These are phyloP conservation scores for Microcebus ravelobensis DNA, from an alignment of 2,113 vertebrate species.

Conservation along the genomic window DNA sequence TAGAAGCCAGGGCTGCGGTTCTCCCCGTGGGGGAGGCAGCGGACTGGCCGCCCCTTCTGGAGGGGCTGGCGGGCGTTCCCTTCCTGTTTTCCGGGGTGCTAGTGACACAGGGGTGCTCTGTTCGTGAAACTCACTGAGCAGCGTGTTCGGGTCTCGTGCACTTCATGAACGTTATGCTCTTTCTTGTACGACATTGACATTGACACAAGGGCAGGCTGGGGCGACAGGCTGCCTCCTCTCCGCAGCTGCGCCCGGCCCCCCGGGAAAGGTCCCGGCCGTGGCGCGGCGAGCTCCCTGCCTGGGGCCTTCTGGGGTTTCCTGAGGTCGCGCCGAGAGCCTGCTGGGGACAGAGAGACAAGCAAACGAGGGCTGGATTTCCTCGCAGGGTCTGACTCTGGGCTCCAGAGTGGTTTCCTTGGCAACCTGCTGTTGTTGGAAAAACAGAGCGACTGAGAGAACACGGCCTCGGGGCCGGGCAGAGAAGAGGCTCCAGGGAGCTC, in stretches of 20 bases:
- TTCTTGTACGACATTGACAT: fast-evolving
- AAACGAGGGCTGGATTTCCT: not conserved
- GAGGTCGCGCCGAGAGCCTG: not conserved
- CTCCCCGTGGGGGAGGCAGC: not conserved
- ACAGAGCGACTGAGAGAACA: conserved; percentile 45
- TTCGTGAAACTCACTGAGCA: not conserved
- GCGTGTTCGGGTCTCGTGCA: not conserved
- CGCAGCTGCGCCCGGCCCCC: not conserved
- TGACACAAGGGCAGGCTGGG: not conserved
- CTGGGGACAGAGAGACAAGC: not conserved
- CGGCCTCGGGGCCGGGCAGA: not conserved
- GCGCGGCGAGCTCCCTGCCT: not conserved
- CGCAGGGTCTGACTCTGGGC: not conserved
- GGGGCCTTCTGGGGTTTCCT: not conserved
- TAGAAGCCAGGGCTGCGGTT: not conserved
- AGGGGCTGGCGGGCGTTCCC: fast-evolving
- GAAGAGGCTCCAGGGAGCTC: not conserved
- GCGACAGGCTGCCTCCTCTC: not conserved
- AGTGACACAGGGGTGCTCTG: too few relatives aligned
- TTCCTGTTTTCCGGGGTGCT: not conserved
- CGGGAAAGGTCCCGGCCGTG: fast-evolving
- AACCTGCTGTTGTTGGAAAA: conserved; percentile 62
- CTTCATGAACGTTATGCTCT: fast-evolving
- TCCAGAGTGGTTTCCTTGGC: not conserved
- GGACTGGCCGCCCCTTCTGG: not conserved